These are phyloP conservation scores for Exephanes ischioxanthus DNA, from an alignment of 2,888 invertebrate species.

Conservation along the genomic window DNA sequence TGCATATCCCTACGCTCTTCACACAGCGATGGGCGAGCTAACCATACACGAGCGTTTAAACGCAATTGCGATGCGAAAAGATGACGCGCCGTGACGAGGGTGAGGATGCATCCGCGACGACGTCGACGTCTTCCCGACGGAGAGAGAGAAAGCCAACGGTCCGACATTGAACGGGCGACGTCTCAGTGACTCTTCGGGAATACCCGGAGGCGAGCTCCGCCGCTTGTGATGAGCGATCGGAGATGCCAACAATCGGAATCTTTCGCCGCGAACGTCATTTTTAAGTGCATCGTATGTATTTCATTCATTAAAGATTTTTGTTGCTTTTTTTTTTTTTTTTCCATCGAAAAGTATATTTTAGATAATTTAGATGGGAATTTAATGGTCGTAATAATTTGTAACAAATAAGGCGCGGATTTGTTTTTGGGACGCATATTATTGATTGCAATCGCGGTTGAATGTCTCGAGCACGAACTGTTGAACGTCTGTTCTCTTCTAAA, in stretches of 20 bases:
- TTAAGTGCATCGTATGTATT: slow-evolving; percentile 59
- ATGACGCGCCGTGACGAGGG: slow-evolving; percentile 54
- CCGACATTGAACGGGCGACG: slow-evolving; percentile 32
- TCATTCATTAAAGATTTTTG: neutral
- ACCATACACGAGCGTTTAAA: slow-evolving; percentile 30
- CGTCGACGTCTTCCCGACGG: slow-evolving; percentile 25
- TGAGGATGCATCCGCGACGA: slow-evolving; percentile 45
- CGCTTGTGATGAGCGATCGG: slow-evolving; percentile 50
- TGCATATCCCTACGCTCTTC: slow-evolving; percentile 12
- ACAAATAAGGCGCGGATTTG: no score
- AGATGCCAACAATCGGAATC: slow-evolving; percentile 39
- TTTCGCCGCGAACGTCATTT: slow-evolving; percentile 46
- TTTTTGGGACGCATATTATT: no score
- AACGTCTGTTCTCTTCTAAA: neutral
- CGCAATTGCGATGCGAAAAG: slow-evolving; percentile 43
- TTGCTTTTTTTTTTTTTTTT: neutral
- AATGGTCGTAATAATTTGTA: neutral
- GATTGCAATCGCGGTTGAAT: no score
- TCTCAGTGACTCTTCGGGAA: slow-evolving; percentile 51
- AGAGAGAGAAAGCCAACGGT: slow-evolving; percentile 25
- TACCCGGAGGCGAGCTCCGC: slow-evolving; percentile 27
- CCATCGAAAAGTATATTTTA: neutral
- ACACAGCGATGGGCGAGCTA: slow-evolving; percentile 11
- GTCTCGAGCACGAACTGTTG: no score
- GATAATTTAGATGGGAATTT: neutral